These are phyloP conservation scores for Seladonia tumulorum DNA, from an alignment of 2,888 invertebrate species.

Conservation along the genomic window DNA sequence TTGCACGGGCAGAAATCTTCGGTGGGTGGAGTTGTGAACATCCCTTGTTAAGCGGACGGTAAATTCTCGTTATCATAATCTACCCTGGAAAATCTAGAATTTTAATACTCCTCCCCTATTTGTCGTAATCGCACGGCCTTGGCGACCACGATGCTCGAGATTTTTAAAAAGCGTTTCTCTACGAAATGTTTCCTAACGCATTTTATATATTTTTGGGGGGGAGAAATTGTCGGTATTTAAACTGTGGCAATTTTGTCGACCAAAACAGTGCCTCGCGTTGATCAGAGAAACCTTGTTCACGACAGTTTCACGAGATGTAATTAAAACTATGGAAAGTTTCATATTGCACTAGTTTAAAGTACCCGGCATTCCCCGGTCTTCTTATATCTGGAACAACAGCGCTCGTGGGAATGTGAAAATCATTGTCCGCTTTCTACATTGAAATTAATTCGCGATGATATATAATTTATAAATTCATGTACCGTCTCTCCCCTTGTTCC, in stretches of 20 bases:
- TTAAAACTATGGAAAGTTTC: constrained; percentile 5
- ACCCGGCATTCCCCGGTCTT: not conserved
- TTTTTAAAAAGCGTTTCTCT: constrained; percentile 1
- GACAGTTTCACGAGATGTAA: not conserved
- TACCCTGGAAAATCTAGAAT: not conserved
- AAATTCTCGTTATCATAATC: constrained; percentile 3
- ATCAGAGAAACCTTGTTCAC: not conserved
- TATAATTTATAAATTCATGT: not conserved
- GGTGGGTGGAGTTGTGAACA: not conserved
- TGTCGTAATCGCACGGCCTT: not conserved
- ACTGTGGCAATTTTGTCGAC: too few species aligned
- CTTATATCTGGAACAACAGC: not conserved
- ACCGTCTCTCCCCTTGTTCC: not conserved
- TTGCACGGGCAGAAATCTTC: not conserved
- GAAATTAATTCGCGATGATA: not conserved
- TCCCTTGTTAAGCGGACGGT: not conserved
- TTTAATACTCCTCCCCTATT: not conserved
- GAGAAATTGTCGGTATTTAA: not conserved
- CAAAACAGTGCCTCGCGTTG: not conserved
- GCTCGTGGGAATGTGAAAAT: not conserved
- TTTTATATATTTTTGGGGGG: not conserved
- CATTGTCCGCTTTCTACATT: not conserved
- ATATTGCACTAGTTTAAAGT: not conserved
- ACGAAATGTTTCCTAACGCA: not conserved
- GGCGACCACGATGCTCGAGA: not conserved